A percentile compares a stretch with the other conserved stretches of the same genome.
Conservation (phyloP, 92 coral and sea anemone species). For the Diadumene lineata region DNA sequence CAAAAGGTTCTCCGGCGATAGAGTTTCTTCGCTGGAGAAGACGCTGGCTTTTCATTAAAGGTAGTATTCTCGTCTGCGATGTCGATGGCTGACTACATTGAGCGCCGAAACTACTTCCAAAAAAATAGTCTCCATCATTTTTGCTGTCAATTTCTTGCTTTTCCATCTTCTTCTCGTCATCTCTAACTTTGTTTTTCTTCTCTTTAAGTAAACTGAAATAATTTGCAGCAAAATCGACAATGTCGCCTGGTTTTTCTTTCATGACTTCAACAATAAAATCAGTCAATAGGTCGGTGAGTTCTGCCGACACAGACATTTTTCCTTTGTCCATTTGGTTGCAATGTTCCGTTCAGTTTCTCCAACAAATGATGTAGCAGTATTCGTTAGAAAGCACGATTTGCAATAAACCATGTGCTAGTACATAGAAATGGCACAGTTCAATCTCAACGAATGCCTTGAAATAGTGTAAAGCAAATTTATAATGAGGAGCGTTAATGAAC, state of each 20-base stretch:
- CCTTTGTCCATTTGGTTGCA: not conserved
- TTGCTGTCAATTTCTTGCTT: slow-evolving; percentile 15
- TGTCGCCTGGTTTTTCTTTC: slow-evolving; percentile 35
- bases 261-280: slow-evolving; percentile 30
- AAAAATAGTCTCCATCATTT: not conserved
- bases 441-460: not conserved
- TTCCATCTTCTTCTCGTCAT: not conserved
- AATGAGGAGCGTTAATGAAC: not conserved
- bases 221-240: slow-evolving; percentile 29
- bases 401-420: no score
- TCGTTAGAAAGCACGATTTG: not conserved
- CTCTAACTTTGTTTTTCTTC: slow-evolving; percentile 12
- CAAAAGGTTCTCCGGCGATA: slow-evolving; percentile 49
- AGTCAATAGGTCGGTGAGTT: slow-evolving; percentile 6
- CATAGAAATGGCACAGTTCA: no score
- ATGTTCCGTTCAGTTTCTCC: not conserved
- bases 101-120: not conserved
- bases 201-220: slow-evolving; percentile 37
- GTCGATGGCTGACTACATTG: not conserved
- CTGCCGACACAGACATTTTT: not conserved
- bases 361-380: not conserved
- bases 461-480: no score
- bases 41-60: slow-evolving; percentile 8
- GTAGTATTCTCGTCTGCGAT: no score
- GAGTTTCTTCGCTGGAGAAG: slow-evolving; percentile 43